phyloP scores from a whole-genome alignment of 2,113 vertebrate genomes.

The Ornithorhynchus anatinus region DNA sequence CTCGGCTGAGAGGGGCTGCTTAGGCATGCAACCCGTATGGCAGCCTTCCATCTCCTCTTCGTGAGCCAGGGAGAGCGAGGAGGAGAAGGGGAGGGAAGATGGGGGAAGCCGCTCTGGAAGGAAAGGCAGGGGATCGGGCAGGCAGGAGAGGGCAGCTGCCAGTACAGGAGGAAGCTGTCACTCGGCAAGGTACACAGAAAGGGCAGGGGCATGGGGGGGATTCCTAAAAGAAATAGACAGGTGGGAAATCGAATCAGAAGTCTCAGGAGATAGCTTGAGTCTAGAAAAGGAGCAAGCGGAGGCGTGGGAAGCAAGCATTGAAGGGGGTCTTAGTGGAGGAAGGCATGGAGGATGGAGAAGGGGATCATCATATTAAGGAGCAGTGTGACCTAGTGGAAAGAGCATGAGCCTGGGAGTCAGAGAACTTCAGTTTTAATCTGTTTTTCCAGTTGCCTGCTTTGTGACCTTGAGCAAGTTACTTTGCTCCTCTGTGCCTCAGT shows the following conservation, averaged over 20 bases:
- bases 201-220: neutral
- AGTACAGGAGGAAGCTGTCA: accelerated
- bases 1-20: neutral
- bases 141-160: accelerated
- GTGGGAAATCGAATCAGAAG: neutral
- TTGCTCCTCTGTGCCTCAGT: no score
- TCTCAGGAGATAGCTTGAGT: neutral
- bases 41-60: neutral
- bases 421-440: no score
- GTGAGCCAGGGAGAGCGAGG: accelerated
- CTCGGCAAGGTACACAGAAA: accelerated
- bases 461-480: no score
- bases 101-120: neutral
- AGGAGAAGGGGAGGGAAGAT: neutral
- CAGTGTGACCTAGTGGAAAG: no score
- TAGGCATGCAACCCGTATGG: accelerated
- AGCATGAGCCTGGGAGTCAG: no score
- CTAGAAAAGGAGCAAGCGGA: accelerated
- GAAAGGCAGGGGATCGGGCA: accelerated
- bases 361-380: neutral
- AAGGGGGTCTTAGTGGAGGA: neutral
- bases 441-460: no score
- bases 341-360: neutral
- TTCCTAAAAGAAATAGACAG: accelerated
- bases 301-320: neutral